Evolutionary conservation across 2,113 vertebrate genomes (phyloP), one percentile per base, ranked within the genome.

Genomic region (Erinaceus europaeus): DNA sequence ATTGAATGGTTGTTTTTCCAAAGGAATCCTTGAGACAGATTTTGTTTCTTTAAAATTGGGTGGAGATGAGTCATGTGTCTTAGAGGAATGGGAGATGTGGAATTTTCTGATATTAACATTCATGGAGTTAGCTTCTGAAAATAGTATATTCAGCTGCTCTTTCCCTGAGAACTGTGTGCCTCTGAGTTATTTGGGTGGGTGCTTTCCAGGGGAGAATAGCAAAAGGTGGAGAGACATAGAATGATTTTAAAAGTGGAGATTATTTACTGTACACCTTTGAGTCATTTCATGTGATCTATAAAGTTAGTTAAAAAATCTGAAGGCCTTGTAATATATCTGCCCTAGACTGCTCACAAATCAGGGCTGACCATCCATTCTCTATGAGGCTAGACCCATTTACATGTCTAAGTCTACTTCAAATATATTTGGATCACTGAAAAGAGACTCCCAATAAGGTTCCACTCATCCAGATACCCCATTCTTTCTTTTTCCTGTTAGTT

Each of bases 1-100:
- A 93, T 89, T 94, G 94, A 95, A 96, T 94, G 92, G 89, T 96
- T 95, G 95, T 96, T 96, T 94, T 97, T 96, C 93, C 93, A 94
- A 96, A 96, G 75, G 94, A 96, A 94, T 96, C 95, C 96, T 96
- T 97, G 96, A 97, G 94, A 95, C 81, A 86, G 92, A 92, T 96
- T 97, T 96, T 97, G 94, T 97, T 96, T 96, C 93, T 97, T 96
- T 96, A 83, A 96, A 96, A 94, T 84, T 90, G 85, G 84, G 62
- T 93, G 91, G 93, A 91, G 94, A 91, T 89, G 82, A 61, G 93
- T 93, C 38, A 17, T 87, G 89, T 88, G 85, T 67, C 64, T 90
- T 86, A 94, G 89, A 84, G 78, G 92, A 92, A 65, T 90, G 69
- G 57, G 76, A 21, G 67, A 61, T 93, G 85, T 95, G 90, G 85